Base-by-base conservation (phyloP, 64 coral and sea anemone genomes). In the Montipora foliosa region DNA sequence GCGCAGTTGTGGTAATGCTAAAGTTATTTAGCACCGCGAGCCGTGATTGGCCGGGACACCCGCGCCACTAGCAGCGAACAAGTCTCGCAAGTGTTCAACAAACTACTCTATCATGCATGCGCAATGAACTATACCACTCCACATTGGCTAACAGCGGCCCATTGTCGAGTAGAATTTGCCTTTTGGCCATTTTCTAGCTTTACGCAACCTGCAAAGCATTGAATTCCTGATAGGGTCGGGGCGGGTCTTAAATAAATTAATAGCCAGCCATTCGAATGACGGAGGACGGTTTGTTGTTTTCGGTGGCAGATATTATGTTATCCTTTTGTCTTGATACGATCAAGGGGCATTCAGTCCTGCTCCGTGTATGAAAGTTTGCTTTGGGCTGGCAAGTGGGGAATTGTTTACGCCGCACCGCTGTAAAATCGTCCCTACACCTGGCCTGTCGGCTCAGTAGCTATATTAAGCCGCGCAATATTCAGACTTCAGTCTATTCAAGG, bases 171-270 rank as follows among this genome's bases (percentile, higher is more conserved):
- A 74, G 89, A 82, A 95, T 85, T 98, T 87, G 82, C 87, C 93
- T 79, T 98, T 89, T 94, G 67, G 88, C 83, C 92, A 83, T 82
- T 85, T 93, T 89, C 70, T 80, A 47, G 45, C 77, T 68, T 78
- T 66, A 45, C 70, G 76, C 83, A 94, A 98, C 96, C 96, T 98
- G 96, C 17, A 91, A 75, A 46, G 60, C 71, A 98, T 95, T 98
- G 93, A 94, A 97, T 90, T 71, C 92, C 85, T 91, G 90, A 97
- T 97, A 67, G 80, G 46, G 45, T 19, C 80, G 15, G 64, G 90
- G 94, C 92, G 94, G 96, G 96, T 98, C 92, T 91, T 98, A 92
- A 98, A 98, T 98, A 98, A 98, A 94, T 98, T 91, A 98, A 92
- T 88, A 98, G 82, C 70, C 77, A 67, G 74, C 64, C 82, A 87